These are phyloP conservation scores for Cerceris ruficornis DNA, from an alignment of 2,888 invertebrate species.

Conservation along the genomic window DNA sequence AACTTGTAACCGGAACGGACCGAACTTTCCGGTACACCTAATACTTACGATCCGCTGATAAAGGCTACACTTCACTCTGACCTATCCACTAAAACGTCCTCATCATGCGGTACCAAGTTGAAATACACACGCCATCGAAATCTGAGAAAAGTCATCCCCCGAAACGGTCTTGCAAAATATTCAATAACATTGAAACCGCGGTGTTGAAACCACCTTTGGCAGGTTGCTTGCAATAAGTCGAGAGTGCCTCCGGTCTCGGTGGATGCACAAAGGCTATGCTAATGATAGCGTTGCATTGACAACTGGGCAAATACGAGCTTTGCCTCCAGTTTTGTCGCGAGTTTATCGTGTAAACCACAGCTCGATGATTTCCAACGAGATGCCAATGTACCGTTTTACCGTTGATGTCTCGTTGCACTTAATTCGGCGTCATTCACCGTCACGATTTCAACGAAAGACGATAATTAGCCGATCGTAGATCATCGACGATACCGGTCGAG, in stretches of 20 bases:
- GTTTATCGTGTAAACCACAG: constrained; percentile 43
- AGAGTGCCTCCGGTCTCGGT: constrained; percentile 39
- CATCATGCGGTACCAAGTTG: background rate
- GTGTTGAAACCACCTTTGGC: constrained; percentile 59
- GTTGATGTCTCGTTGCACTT: background rate
- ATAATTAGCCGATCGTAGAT: background rate
- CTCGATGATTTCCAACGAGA: constrained; percentile 38
- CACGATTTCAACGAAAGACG: background rate
- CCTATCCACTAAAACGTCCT: too few relatives aligned
- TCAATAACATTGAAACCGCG: constrained; percentile 51
- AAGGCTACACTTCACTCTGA: too few relatives aligned
- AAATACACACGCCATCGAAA: background rate
- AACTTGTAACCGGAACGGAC: too few relatives aligned
- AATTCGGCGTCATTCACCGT: constrained; percentile 1
- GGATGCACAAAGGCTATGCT: constrained; percentile 59
- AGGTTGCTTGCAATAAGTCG: constrained; percentile 40
- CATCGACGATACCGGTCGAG: background rate
- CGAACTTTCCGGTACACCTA: too few relatives aligned
- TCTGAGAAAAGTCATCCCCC: background rate
- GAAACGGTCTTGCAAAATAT: constrained; percentile 21
- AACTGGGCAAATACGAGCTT: constrained; percentile 53
- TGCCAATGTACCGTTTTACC: constrained; percentile 25
- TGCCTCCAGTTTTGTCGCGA: constrained; percentile 17
- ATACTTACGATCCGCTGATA: too few relatives aligned
- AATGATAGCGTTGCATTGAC: constrained; percentile 63